phyloP scores from a whole-genome alignment of 2,797 vertebrate species.

The Graptemys geographica region DNA sequence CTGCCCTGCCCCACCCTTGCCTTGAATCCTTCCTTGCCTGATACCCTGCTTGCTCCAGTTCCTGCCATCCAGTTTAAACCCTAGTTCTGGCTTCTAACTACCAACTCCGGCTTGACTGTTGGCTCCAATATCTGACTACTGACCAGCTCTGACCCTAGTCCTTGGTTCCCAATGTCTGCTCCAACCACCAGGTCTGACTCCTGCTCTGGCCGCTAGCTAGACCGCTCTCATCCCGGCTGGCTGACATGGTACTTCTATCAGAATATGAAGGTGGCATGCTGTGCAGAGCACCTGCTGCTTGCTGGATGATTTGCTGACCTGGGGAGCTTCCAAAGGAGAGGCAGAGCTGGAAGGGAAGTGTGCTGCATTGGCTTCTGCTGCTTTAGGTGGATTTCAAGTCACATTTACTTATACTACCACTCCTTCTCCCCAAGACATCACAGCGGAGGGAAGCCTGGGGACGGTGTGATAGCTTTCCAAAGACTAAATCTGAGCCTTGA shows the following conservation, averaged over 20 bases:
- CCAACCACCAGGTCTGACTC: neutral
- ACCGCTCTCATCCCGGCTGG: too few relatives aligned
- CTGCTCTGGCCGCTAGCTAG: too few relatives aligned
- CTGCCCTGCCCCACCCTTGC: too few relatives aligned
- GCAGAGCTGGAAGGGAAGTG: neutral
- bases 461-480: neutral
- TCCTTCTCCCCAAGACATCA: neutral
- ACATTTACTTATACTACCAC: neutral
- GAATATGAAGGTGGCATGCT: neutral
- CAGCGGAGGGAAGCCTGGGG: rapidly evolving
- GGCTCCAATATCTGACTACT: too few relatives aligned
- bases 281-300: neutral
- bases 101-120: too few relatives aligned
- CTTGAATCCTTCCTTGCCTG: too few relatives aligned
- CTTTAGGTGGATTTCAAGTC: neutral
- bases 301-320: neutral
- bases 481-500: neutral
- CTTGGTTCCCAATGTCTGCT: neutral
- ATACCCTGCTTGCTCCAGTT: too few relatives aligned
- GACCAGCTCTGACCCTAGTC: too few relatives aligned
- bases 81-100: too few relatives aligned
- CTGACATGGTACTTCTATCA: neutral
- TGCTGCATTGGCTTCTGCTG: neutral
- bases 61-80: too few relatives aligned
- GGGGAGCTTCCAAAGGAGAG: neutral